These are phyloP conservation scores for Meteorus colon DNA, from an alignment of 2,888 invertebrate species.

Conservation along the genomic window DNA sequence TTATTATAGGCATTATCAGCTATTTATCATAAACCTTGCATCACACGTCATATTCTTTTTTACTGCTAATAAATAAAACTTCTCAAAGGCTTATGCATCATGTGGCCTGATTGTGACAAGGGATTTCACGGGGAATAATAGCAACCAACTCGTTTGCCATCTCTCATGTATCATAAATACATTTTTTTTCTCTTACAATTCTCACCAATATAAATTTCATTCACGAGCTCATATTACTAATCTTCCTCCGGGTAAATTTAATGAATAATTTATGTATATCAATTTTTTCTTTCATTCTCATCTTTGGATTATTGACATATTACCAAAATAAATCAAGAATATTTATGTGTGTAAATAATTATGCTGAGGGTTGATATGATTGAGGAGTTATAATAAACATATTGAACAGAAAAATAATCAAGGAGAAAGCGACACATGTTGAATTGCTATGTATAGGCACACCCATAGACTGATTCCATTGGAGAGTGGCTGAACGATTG, in stretches of 20 bases:
- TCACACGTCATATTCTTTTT: neutral
- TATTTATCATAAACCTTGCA: constrained; percentile 13
- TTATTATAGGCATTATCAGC: constrained; percentile 2
- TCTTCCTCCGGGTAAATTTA: neutral
- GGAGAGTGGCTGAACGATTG: constrained; percentile 16
- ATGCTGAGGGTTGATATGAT: neutral
- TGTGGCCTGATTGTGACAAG: neutral
- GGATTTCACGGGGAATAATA: neutral
- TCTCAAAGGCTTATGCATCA: neutral
- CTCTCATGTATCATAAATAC: neutral
- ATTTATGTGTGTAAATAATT: neutral
- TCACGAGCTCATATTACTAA: neutral
- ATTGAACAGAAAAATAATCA: neutral
- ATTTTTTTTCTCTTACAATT: neutral
- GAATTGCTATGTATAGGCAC: neutral
- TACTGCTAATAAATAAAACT: neutral
- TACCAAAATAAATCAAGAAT: neutral
- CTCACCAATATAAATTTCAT: neutral
- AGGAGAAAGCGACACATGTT: neutral
- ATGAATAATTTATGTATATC: too few relatives aligned
- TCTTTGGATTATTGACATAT: too few relatives aligned
- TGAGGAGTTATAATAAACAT: neutral
- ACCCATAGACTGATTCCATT: constrained; percentile 20
- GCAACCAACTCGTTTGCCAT: neutral
- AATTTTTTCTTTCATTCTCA: too few relatives aligned